A percentile compares a stretch with the other conserved stretches of the same genome.
phyloP scores from a whole-genome alignment of 2,888 invertebrate species.

The Neoscelio sp. region DNA sequence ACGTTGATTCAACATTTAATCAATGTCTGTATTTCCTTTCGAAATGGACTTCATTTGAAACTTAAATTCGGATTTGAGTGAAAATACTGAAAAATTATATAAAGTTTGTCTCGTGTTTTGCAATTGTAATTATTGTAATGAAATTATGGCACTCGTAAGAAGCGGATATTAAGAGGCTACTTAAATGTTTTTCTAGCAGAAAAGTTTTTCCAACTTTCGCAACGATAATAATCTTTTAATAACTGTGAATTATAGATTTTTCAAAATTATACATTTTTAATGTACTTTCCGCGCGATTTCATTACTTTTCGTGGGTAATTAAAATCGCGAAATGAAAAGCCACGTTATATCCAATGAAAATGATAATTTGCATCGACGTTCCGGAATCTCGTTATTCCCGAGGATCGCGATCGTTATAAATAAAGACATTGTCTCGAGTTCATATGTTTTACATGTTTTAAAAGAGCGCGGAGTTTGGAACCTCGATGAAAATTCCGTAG shows the following conservation, averaged over 20 bases:
- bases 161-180: neutral
- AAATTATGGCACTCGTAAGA: constrained; percentile 32
- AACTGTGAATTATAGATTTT: constrained; percentile 52
- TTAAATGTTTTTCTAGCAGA: constrained; percentile 17
- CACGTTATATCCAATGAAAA: constrained; percentile 16
- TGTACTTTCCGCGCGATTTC: constrained; percentile 47
- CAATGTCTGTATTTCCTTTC: too few relatives aligned
- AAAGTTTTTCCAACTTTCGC: constrained; percentile 25
- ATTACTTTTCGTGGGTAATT: constrained; percentile 42
- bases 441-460: constrained; percentile 58
- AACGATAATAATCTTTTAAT: constrained; percentile 57
- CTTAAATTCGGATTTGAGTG: neutral
- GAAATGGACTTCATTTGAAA: too few relatives aligned
- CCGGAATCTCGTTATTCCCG: constrained; percentile 26
- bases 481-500: constrained; percentile 62
- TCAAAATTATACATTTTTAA: constrained; percentile 50
- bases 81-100: constrained; percentile 38
- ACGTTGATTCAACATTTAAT: too few relatives aligned
- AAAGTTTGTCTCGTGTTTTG: constrained; percentile 53
- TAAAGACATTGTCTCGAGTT: constrained; percentile 58
- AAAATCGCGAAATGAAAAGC: constrained; percentile 38
- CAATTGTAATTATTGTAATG: constrained; percentile 56
- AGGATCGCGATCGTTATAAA: constrained; percentile 60
- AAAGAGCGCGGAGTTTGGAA: constrained; percentile 38
- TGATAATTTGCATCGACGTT: constrained; percentile 24